Evolutionary conservation across 2,797 vertebrate species (phyloP).

Genomic region (Delichon dasypus): DNA sequence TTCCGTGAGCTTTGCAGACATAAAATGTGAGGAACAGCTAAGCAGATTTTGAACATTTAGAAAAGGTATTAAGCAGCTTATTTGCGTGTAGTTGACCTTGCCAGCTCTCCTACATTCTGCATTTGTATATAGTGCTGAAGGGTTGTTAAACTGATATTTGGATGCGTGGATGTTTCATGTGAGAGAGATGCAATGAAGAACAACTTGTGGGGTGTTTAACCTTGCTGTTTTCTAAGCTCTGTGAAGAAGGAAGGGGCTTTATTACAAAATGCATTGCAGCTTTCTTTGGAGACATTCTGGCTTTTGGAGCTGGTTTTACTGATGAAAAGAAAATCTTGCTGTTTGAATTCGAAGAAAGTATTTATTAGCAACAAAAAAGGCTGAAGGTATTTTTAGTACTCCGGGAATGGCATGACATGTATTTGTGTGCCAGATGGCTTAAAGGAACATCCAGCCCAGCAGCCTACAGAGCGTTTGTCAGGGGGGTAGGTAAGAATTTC

Average conservation of each 20-base stretch:
- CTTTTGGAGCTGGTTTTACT: not conserved
- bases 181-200: not conserved
- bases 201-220: not conserved
- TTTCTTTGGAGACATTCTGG: not conserved
- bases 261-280: not conserved
- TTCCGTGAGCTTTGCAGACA: not conserved
- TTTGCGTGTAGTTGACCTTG: slow-evolving; percentile 40
- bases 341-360: not conserved
- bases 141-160: not conserved
- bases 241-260: not conserved
- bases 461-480: accelerated
- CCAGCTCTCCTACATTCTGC: not conserved
- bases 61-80: slow-evolving; percentile 27
- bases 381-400: slow-evolving; percentile 45
- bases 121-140: not conserved
- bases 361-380: slow-evolving; percentile 12
- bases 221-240: not conserved
- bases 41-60: slow-evolving; percentile 13
- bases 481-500: not conserved
- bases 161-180: not conserved
- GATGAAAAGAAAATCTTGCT: not conserved
- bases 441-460: not conserved
- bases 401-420: not conserved
- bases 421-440: slow-evolving; percentile 34
- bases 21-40: not conserved